phyloP scores from a whole-genome alignment of 92 coral and sea anemone species.

The Zoanthus gigantus region DNA sequence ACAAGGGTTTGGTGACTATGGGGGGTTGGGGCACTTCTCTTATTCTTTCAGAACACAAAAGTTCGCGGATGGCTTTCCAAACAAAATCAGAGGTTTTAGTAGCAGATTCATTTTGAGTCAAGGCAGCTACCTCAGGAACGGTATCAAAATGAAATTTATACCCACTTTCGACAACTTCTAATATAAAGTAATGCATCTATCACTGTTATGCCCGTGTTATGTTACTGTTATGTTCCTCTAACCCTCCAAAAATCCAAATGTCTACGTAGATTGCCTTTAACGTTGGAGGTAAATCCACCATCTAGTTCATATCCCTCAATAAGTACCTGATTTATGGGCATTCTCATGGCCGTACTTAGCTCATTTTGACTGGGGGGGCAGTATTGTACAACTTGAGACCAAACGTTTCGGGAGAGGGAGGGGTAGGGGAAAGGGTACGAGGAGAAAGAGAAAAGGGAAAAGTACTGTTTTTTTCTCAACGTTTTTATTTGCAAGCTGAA shows the following conservation, averaged over 20 bases:
- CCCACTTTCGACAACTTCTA: constrained; percentile 7
- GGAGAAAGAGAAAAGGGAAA: too few relatives aligned
- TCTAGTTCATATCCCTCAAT: not conserved
- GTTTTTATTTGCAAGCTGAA: too few relatives aligned
- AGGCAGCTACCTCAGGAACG: not conserved
- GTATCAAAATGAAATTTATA: constrained; percentile 25
- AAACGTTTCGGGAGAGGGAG: too few relatives aligned
- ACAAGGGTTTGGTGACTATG: not conserved
- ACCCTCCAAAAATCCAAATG: constrained; percentile 30
- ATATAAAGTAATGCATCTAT: not conserved
- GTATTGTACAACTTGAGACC: too few relatives aligned
- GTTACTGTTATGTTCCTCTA: not conserved
- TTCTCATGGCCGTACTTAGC: not conserved
- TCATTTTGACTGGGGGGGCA: too few relatives aligned
- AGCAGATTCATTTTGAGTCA: constrained; percentile 13
- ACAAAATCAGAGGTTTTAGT: constrained; percentile 3
- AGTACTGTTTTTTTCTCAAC: too few relatives aligned
- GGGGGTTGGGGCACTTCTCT: not conserved
- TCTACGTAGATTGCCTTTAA: constrained; percentile 25
- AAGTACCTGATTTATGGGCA: not conserved
- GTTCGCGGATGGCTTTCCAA: constrained; percentile 22
- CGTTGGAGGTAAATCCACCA: not conserved
- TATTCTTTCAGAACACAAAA: not conserved
- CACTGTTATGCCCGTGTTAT: not conserved
- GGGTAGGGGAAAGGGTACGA: too few relatives aligned